A percentile compares a stretch with the other conserved stretches of the same genome.
Evolutionary conservation across 1,140 invertebrate species (phyloP).

Genomic region (Campoletis sonorensis): DNA sequence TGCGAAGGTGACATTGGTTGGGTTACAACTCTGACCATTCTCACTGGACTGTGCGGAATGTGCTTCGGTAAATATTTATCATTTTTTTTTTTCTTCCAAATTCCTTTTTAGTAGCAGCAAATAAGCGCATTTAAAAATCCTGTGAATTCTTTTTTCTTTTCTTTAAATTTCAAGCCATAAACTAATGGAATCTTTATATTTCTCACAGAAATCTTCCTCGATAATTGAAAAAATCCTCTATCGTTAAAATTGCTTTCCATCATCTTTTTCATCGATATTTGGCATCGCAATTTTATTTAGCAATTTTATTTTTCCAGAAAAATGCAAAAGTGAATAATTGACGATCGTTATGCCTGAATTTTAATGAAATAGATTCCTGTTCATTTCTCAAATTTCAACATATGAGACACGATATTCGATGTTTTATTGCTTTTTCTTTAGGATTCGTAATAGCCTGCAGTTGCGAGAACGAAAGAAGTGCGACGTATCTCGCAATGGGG

Average conservation of each 20-base stretch:
- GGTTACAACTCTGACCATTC: slow-evolving; percentile 86
- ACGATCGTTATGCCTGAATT: too few species aligned
- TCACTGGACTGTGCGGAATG: slow-evolving; percentile 95
- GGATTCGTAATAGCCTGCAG: slow-evolving; percentile 92
- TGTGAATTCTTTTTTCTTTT: too few species aligned
- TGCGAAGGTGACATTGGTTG: slow-evolving; percentile 86
- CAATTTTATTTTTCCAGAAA: too few species aligned
- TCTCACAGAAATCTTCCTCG: slow-evolving; percentile 14
- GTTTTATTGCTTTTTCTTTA: slow-evolving; percentile 70
- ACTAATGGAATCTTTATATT: slow-evolving; percentile 15
- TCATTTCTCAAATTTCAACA: too few species aligned
- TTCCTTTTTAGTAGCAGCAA: not conserved
- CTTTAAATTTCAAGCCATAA: too few species aligned
- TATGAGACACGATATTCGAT: too few species aligned
- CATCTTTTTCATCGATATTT: too few species aligned
- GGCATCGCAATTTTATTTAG: too few species aligned
- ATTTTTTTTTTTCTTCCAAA: not conserved
- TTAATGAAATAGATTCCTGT: too few species aligned
- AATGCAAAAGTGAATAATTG: too few species aligned
- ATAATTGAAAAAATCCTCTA: not conserved
- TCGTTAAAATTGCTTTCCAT: slow-evolving; percentile 13
- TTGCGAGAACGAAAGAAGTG: slow-evolving; percentile 93
- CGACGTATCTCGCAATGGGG: slow-evolving; percentile 94
- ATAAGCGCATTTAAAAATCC: too few species aligned
- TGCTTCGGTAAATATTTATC: slow-evolving; percentile 83